Evolutionary conservation across 2,888 invertebrate species (phyloP), one percentile per base, ranked within the genome.

Genomic region (Ceratothoa steindachneri): DNA sequence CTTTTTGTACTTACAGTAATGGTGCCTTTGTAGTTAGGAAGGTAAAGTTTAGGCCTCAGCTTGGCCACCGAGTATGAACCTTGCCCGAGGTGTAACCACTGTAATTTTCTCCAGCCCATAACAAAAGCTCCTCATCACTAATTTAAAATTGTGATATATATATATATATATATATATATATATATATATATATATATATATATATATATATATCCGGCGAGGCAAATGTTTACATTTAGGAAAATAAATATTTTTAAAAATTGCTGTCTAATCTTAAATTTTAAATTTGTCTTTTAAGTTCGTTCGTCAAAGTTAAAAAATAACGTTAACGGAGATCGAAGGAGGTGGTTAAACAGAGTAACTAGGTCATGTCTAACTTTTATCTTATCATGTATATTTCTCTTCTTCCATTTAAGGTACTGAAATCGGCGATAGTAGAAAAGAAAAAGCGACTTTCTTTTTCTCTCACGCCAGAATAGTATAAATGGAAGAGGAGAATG

Each of bases 1-100:
- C 27, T 24, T n/a, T n/a, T 60, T 60, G 60, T 55, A 60, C 60
- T 60, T 60, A 60, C 60, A 60, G 60, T 60, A 60, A 60, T 60
- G 60, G 60, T 60, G 60, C 60, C 60, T 60, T 60, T 60, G 60
- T 60, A 60, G 60, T 60, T 60, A 60, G 27, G 60, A 60, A 60
- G 60, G 22, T 22, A 60, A 60, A 24, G 60, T 60, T 60, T 60
- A 60, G 60, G 60, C 60, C 60, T 60, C 60, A 60, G 1, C 27
- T 60, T 60, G 60, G 60, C 60, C 27, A 60, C 60, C 60, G 60
- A 60, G 60, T 60, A 60, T 60, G 60, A 60, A 60, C 60, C 60
- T 60, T 60, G 24, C 60, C 60, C 60, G 60, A 60, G 60, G 60
- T 60, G 60, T 60, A 60, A 60, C 60, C 60, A 60, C 60, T 12